Percentiles rank a stretch among this genome's conserved stretches.
These are phyloP conservation scores for Epizoanthus stellaris DNA, from an alignment of 92 coral and sea anemone genomes.

Conservation along the genomic window DNA sequence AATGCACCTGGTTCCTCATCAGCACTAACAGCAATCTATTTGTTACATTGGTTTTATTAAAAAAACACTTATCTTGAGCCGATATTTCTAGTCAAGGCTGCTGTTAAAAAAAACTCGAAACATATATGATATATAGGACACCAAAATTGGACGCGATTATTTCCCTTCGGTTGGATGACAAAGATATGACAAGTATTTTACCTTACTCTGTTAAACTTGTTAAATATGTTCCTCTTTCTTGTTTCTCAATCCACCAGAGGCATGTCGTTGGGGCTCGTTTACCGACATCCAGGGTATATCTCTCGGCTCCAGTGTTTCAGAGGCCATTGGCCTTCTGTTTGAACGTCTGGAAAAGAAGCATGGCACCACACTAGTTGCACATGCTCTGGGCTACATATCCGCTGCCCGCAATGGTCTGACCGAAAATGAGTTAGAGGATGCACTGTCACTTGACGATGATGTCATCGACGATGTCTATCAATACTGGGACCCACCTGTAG, in stretches of 20 bases:
- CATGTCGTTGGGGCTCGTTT: constrained; percentile 80
- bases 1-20: too few species aligned
- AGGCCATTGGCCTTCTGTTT: constrained; percentile 79
- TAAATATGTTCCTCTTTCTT: too few species aligned
- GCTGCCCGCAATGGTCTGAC: constrained; percentile 87
- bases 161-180: not conserved
- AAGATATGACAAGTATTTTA: not conserved
- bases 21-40: too few species aligned
- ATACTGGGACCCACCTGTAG: constrained; percentile 95
- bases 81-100: too few species aligned
- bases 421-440: constrained; percentile 83
- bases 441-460: constrained; percentile 85
- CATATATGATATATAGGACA: too few species aligned
- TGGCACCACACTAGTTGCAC: constrained; percentile 77
- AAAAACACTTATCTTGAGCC: too few species aligned
- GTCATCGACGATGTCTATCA: constrained; percentile 94
- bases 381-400: constrained; percentile 80
- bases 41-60: too few species aligned
- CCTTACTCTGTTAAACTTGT: too few species aligned
- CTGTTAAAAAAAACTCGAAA: too few species aligned
- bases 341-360: constrained; percentile 86
- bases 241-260: constrained; percentile 40
- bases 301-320: constrained; percentile 81
- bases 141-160: too few species aligned
- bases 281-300: constrained; percentile 73